A percentile compares a stretch with the other conserved stretches of the same genome.
phyloP scores from a whole-genome alignment of 2,113 vertebrate genomes.

The Gallinago paraguaiae region DNA sequence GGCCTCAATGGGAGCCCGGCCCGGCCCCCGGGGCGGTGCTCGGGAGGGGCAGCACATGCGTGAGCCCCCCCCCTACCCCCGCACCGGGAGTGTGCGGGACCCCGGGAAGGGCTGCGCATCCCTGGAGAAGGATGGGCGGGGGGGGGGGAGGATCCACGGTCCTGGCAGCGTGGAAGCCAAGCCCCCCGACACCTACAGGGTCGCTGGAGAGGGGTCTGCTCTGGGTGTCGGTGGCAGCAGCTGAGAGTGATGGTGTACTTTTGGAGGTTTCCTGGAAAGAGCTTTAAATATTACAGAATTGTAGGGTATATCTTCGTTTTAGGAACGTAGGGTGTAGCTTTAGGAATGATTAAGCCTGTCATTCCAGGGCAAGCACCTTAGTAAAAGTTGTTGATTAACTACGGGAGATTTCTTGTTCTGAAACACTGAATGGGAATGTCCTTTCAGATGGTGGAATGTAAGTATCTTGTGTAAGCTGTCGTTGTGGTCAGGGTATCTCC shows the following conservation, averaged over 20 bases:
- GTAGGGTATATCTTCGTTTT: not conserved
- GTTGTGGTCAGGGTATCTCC: not conserved
- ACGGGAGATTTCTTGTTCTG: not conserved
- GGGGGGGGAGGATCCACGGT: not conserved
- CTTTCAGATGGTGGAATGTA: not conserved
- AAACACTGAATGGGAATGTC: not conserved
- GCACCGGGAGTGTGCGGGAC: not conserved
- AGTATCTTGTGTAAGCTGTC: not conserved
- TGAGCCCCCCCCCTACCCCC: not conserved
- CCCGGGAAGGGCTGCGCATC: no score
- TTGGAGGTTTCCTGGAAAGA: not conserved
- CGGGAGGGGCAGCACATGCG: not conserved
- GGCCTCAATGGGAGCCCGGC: constrained; percentile 65
- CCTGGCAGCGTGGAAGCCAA: not conserved
- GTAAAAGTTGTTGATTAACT: not conserved
- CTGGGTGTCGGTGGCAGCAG: not conserved
- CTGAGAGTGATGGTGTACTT: not conserved
- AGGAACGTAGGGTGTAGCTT: not conserved
- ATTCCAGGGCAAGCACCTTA: not conserved
- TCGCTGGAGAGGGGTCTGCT: not conserved
- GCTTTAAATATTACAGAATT: not conserved
- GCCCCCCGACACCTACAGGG: rapidly evolving
- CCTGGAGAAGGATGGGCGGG: no score
- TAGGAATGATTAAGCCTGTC: not conserved
- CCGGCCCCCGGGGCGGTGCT: not conserved